phyloP scores from a whole-genome alignment of 2,113 vertebrate genomes.

The Tonatia bakeri region DNA sequence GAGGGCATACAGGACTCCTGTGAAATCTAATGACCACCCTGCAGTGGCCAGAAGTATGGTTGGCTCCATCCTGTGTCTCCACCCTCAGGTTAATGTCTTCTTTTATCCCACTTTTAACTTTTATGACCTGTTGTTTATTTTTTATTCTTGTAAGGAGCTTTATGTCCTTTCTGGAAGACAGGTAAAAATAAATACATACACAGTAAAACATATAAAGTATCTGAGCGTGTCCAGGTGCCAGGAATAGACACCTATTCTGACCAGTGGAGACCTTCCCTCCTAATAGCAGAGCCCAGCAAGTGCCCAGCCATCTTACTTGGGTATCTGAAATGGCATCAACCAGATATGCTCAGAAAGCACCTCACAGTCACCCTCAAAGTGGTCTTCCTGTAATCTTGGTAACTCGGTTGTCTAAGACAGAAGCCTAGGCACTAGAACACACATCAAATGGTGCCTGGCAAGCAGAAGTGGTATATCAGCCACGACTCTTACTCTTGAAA shows the following conservation, averaged over 20 bases:
- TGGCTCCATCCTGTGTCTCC: neutral
- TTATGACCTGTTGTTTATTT: neutral
- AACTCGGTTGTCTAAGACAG: neutral
- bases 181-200: neutral
- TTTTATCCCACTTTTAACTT: neutral
- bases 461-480: neutral
- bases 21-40: too few species aligned
- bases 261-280: neutral
- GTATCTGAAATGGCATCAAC: neutral
- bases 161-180: neutral
- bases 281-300: neutral
- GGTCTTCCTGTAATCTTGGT: neutral
- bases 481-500: neutral
- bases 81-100: too few species aligned
- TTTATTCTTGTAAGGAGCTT: neutral
- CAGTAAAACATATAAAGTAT: neutral
- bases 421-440: neutral
- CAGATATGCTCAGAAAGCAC: neutral
- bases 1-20: too few species aligned
- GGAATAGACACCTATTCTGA: neutral
- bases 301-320: rapidly evolving
- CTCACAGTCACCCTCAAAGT: neutral
- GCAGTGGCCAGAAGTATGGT: neutral
- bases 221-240: neutral
- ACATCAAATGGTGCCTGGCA: neutral